Conservation (phyloP, 2,113 vertebrate species). For the Peromyscus maniculatus region DNA sequence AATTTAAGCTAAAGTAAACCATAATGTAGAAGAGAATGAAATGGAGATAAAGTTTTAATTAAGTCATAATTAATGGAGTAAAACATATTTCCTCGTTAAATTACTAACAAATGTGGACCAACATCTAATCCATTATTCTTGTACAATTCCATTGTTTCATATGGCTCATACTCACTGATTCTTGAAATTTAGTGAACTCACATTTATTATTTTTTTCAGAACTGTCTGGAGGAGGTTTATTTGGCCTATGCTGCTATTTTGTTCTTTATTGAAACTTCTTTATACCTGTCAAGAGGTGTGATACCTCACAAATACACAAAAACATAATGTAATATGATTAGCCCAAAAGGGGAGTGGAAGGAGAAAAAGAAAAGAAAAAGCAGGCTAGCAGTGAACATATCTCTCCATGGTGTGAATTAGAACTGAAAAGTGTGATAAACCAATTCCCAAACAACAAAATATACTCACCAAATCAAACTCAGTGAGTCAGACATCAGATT, state of each 20-base stretch:
- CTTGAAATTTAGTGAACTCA: neutral
- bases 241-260: neutral
- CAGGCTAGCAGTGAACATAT: neutral
- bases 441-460: neutral
- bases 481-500: neutral
- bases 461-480: no score
- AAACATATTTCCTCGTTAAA: neutral
- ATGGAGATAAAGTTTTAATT: neutral
- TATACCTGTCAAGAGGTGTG: neutral
- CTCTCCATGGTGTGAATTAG: neutral
- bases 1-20: neutral
- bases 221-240: neutral
- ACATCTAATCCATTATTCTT: neutral
- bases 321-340: neutral
- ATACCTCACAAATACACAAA: neutral
- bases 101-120: no score
- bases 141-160: neutral
- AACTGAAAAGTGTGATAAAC: neutral
- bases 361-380: accelerated
- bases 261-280: neutral
- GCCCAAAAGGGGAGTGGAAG: neutral
- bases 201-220: neutral
- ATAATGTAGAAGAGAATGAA: neutral
- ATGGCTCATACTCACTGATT: neutral
- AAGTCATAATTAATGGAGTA: neutral